Percentiles rank a stretch among this genome's conserved stretches.
phyloP scores from a whole-genome alignment of 2,113 vertebrate species.

The Heloderma charlesbogerti region DNA sequence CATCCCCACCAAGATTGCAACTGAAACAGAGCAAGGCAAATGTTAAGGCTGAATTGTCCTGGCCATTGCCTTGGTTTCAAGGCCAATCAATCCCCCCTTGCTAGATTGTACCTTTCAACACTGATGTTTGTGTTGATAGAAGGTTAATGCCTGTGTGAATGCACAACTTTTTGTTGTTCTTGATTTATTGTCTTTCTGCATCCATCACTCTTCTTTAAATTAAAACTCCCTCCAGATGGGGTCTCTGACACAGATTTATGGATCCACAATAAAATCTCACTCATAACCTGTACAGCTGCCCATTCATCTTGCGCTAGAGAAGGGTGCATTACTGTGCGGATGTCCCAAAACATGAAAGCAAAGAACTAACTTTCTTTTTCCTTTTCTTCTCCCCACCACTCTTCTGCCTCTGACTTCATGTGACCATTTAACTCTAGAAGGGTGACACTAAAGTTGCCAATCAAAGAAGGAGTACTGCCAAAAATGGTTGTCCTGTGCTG shows the following conservation, averaged over 20 bases:
- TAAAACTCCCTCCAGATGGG: constrained; percentile 86
- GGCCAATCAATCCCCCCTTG: constrained; percentile 28
- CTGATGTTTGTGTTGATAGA: constrained; percentile 67
- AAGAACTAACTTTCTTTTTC: constrained; percentile 66
- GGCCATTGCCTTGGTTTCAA: not conserved
- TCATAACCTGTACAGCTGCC: constrained; percentile 82
- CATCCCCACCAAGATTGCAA: not conserved
- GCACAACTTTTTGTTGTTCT: constrained; percentile 63
- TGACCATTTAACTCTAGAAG: not conserved
- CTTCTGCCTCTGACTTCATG: constrained; percentile 22
- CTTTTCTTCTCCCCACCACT: constrained; percentile 8
- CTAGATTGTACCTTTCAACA: constrained; percentile 43
- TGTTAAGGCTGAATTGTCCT: not conserved
- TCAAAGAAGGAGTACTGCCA: not conserved
- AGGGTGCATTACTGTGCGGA: constrained; percentile 76
- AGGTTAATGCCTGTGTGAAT: constrained; percentile 75
- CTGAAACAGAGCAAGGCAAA: not conserved
- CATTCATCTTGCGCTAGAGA: constrained; percentile 79
- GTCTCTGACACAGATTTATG: constrained; percentile 85
- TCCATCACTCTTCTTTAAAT: constrained; percentile 85
- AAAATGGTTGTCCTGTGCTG: not conserved
- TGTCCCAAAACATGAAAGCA: constrained; percentile 77
- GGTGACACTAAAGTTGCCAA: not conserved
- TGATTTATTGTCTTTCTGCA: constrained; percentile 79
- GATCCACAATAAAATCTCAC: constrained; percentile 85